Evolutionary conservation across 1,140 invertebrate species (phyloP).

Genomic region (Saccostrea echinata): DNA sequence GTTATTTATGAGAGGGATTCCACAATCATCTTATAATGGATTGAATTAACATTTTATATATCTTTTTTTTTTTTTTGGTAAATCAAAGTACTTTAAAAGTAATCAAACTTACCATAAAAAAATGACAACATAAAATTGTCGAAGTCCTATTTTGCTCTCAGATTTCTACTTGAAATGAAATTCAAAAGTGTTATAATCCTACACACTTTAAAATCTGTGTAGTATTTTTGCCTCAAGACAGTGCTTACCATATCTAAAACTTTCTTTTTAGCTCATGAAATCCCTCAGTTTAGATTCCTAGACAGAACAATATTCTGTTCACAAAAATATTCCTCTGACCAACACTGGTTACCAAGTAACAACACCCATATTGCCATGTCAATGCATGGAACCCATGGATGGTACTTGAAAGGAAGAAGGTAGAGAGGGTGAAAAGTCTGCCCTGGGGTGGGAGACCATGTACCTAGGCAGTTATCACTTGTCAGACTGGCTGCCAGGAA

Average conservation of each 20-base stretch:
- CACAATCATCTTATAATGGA: constrained; percentile 11
- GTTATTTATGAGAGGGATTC: constrained; percentile 31
- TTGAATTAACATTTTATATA: background rate
- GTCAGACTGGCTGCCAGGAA: constrained; percentile 86
- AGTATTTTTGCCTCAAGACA: background rate
- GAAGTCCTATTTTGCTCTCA: background rate
- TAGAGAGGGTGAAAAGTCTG: constrained; percentile 18
- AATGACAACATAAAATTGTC: background rate
- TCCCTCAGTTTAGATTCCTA: constrained; percentile 34
- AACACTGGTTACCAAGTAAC: constrained; percentile 33
- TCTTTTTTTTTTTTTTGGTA: too few species aligned
- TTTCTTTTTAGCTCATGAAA: constrained; percentile 30
- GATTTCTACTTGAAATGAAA: constrained; percentile 32
- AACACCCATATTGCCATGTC: constrained; percentile 20
- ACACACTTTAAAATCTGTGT: background rate
- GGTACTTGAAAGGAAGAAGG: constrained; percentile 28
- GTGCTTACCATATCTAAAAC: constrained; percentile 17
- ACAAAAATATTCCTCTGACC: constrained; percentile 13
- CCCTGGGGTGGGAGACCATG: constrained; percentile 50
- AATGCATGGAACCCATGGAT: constrained; percentile 29
- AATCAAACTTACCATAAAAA: background rate
- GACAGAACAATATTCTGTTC: constrained; percentile 20
- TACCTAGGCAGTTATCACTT: constrained; percentile 86
- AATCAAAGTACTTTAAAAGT: background rate
- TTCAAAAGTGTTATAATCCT: background rate